These are phyloP conservation scores for Planiliza haematocheilus DNA, from an alignment of 2,113 vertebrate species.

Conservation along the genomic window DNA sequence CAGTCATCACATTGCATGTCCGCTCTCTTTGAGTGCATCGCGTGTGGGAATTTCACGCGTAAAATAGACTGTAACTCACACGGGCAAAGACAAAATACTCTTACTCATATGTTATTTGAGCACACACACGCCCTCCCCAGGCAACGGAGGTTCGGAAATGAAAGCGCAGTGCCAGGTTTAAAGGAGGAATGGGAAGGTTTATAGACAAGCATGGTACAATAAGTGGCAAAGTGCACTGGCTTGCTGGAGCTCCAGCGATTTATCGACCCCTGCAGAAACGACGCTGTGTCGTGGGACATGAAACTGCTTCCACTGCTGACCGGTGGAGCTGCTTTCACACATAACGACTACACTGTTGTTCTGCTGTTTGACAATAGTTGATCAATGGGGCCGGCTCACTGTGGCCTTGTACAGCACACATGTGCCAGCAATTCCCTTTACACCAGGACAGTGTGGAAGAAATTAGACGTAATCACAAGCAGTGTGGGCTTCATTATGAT, in stretches of 20 bases:
- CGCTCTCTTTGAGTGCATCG: neutral
- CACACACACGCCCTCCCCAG: neutral
- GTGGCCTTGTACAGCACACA: conserved; percentile 27
- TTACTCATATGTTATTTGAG: conserved; percentile 5
- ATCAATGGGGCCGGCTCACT: conserved; percentile 50
- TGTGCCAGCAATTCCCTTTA: conserved; percentile 36
- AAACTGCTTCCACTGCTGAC: conserved; percentile 44
- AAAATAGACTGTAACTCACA: conserved; percentile 11
- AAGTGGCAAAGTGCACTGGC: conserved; percentile 48
- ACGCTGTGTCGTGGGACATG: conserved; percentile 60
- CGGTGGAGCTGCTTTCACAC: conserved; percentile 45
- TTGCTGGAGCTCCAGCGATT: conserved; percentile 52
- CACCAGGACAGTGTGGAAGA: conserved; percentile 7
- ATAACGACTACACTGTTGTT: conserved; percentile 53
- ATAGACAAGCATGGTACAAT: conserved; percentile 42
- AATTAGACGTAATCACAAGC: conserved; percentile 19
- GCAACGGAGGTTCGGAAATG: neutral
- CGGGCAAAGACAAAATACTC: neutral
- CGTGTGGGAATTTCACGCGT: conserved; percentile 26
- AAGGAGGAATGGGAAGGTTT: conserved; percentile 29
- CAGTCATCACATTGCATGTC: neutral
- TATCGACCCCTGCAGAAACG: conserved; percentile 68
- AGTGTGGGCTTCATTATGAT: neutral
- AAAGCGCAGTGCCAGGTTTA: conserved; percentile 8
- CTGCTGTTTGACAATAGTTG: conserved; percentile 49